Evolutionary conservation across 2,797 vertebrate genomes (phyloP), one percentile per base, ranked within the genome.

Genomic region (Sylvilagus floridanus): DNA sequence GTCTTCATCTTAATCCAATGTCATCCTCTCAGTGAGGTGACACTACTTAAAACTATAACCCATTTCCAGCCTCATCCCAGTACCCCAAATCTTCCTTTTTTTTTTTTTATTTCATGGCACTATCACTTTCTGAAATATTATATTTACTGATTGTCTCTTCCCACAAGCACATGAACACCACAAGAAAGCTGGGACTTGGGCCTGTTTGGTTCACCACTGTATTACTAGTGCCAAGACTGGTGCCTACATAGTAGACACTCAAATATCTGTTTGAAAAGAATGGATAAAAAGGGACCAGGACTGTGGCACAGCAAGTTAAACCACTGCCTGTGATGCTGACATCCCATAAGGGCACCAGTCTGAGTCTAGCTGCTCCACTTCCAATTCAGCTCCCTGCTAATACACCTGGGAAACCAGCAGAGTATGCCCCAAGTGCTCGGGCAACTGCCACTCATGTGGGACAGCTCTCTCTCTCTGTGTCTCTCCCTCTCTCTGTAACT

Each of bases 181-280:
- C 30, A 28, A 81, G 85, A 89, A 88, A 83, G 50, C 9, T 50
- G 66, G 14, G 3, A 47, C 76, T 50, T 81, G 37, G 54, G 12
- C 16, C 71, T 90, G 5, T 26, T 95, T 92, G 72, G 8, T 78
- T 72, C 37, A 72, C 78, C 72, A 32, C 11, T 76, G 3, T 32
- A 24, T 72, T 14, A n/a, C 16, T 14, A 69, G 32, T 75, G 21
- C 62, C 7, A 32, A 77, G 84, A 93, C 52, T 10, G 47, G 6
- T 73, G 4, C 30, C 54, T 26, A 52, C 35, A 28, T 4, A 86
- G 22, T 4, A 54, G n/a, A 7, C 63, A 24, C 24, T 90, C 72
- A 62, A 84, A 37, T 76, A 89, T 32, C 24, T 75, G 79, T 35
- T 30, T 62, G 83, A 62, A 81, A 90, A 91, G 24, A 71, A 72